phyloP scores from a whole-genome alignment of 2,113 vertebrate species.

The Thomomys bottae region DNA sequence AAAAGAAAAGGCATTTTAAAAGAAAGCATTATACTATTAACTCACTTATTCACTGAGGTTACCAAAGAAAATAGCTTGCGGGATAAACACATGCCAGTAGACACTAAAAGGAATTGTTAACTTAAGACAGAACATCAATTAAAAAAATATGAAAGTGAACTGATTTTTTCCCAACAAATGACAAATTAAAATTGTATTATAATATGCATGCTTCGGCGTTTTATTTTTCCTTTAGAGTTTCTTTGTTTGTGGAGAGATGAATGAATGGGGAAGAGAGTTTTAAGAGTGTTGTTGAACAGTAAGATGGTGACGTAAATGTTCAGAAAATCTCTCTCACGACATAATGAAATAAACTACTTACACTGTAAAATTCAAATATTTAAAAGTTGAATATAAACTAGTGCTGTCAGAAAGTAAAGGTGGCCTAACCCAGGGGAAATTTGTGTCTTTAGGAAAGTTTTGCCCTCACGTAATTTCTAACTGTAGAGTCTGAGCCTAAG shows the following conservation, averaged over 20 bases:
- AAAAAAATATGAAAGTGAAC: not conserved
- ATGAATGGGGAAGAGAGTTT: not conserved
- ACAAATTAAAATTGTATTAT: not conserved
- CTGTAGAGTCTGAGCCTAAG: not conserved
- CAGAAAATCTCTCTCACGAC: not conserved
- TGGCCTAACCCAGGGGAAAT: not conserved
- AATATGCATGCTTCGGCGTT: not conserved
- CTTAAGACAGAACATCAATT: not conserved
- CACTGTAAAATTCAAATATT: not conserved
- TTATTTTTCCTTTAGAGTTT: not conserved
- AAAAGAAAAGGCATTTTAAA: slow-evolving; percentile 18
- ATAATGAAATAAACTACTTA: not conserved
- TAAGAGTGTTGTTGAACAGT: not conserved
- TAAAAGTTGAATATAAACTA: not conserved
- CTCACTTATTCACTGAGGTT: not conserved
- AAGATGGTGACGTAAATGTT: not conserved
- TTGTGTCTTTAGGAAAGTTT: not conserved
- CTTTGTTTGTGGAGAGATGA: not conserved
- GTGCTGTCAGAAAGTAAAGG: not conserved
- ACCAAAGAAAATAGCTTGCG: slow-evolving; percentile 37
- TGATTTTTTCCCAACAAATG: slow-evolving; percentile 15
- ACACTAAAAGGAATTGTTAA: not conserved
- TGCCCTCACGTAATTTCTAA: not conserved
- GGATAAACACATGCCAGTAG: not conserved
- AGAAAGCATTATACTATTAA: not conserved